phyloP scores from a whole-genome alignment of 2,888 invertebrate genomes.

The Minunthozetes semirufus region DNA sequence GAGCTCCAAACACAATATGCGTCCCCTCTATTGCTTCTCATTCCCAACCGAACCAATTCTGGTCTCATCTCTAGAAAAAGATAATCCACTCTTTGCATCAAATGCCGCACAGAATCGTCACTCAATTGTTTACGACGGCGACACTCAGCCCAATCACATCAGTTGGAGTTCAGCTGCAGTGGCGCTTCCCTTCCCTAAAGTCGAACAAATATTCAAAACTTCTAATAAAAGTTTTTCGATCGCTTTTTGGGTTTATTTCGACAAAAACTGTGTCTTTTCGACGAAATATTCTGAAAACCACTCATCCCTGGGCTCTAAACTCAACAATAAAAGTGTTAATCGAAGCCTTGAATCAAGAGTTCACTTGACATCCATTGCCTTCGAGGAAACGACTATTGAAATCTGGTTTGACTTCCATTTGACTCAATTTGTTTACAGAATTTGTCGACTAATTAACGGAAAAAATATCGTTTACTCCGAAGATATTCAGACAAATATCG shows the following conservation, averaged over 20 bases:
- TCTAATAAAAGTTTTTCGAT: conserved; percentile 15
- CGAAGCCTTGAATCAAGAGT: not conserved
- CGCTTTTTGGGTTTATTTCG: conserved; percentile 31
- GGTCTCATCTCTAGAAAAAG: not conserved
- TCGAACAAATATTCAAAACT: not conserved
- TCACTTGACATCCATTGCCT: conserved; percentile 32
- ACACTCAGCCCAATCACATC: not conserved
- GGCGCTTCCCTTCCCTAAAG: conserved; percentile 1
- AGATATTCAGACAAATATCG: not conserved
- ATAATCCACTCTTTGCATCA: not conserved
- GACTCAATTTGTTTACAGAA: conserved; percentile 27
- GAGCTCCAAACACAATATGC: not conserved
- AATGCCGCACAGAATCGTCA: not conserved
- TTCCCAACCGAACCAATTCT: conserved; percentile 32
- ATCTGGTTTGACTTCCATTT: conserved; percentile 34
- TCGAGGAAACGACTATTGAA: conserved; percentile 33
- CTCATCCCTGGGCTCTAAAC: not conserved
- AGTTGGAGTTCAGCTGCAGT: conserved; percentile 7
- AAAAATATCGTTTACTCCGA: conserved; percentile 3
- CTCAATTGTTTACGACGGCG: not conserved
- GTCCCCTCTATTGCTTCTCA: conserved; percentile 6
- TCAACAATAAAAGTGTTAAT: not conserved
- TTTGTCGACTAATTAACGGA: conserved; percentile 32
- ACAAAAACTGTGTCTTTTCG: conserved; percentile 6
- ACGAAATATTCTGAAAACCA: not conserved